Base-by-base conservation (phyloP, 2,113 vertebrate genomes). In the Nipponia nippon region DNA sequence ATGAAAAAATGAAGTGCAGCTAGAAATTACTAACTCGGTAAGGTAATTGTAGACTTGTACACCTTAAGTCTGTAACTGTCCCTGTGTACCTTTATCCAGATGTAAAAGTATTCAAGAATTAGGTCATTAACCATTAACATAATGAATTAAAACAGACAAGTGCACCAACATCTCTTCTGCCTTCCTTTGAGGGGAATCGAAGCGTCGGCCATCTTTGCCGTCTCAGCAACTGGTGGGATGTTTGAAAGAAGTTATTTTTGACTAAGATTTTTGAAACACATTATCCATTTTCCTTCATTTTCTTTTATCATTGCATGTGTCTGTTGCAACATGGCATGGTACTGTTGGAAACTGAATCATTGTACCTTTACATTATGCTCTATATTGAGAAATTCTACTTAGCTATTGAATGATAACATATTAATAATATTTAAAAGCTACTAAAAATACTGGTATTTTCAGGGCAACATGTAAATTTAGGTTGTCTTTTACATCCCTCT, bases 201-300 rank as follows among this genome's bases (percentile, higher is more conserved):
- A 83, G 69, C 89, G 56, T 90, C 75, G 94, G 19, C 80, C 70
- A 89, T 84, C 52, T 95, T 94, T 95, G 70, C 53, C 13, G 9
- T 76, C 56, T 94, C 85, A 29, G 34, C 70, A 83, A 21, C 65
- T 52, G 23, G 44, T 94, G 73, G 91, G 73, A 67, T 87, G 73
- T 82, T 95, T 52, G 70, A 89, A 90, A 83, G 12, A 88, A 86
- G 80, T 90, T 94, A 90, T 92, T 95, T 93, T 93, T 95, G 83
- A 56, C 61, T 79, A 17, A 79, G 80, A 42, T 86, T 94, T 83
- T 93, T 4, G 19, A 83, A 91, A 79, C 50, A 65, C 23, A 34
- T 94, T 13, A 79, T 91, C 56, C 9, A 13, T 87, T 95, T 95
- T 87, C 56, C 22, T 82, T 96, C 9, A 8, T 91, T 94, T 89